Percentiles rank a stretch among this genome's conserved stretches.
phyloP scores from a whole-genome alignment of 1,140 invertebrate species.

The Hycleus cichorii region DNA sequence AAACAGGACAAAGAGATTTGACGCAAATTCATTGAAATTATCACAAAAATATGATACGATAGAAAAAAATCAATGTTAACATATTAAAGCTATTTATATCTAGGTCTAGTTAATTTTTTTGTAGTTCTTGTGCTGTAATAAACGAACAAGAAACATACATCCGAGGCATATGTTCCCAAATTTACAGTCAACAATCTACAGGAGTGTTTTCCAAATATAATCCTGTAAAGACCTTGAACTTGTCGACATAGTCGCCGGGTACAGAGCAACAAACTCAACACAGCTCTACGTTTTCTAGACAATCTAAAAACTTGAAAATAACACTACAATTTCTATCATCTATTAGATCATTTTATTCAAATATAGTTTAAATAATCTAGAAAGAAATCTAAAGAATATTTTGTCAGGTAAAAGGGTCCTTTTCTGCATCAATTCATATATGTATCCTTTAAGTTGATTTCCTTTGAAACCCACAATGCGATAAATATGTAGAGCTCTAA shows the following conservation, averaged over 20 bases:
- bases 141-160: constrained; percentile 8
- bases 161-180: constrained; percentile 10
- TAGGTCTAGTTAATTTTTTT: neutral
- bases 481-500: constrained; percentile 9
- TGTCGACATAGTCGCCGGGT: constrained; percentile 5
- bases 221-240: constrained; percentile 8
- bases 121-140: neutral
- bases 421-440: too few species aligned
- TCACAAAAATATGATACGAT: neutral
- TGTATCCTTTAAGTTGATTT: too few species aligned
- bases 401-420: too few species aligned
- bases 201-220: constrained; percentile 12
- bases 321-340: too few species aligned
- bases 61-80: constrained; percentile 3
- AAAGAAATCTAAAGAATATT: too few species aligned
- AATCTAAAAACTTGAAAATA: too few species aligned
- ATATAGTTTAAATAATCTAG: too few species aligned
- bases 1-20: too few species aligned
- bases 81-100: neutral
- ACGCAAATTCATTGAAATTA: neutral
- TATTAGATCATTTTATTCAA: too few species aligned
- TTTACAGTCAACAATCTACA: constrained; percentile 10
- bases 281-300: too few species aligned
- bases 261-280: constrained; percentile 9
- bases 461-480: neutral